Evolutionary conservation across 1,140 invertebrate genomes (phyloP).

Genomic region (Oryctes rhinoceros): DNA sequence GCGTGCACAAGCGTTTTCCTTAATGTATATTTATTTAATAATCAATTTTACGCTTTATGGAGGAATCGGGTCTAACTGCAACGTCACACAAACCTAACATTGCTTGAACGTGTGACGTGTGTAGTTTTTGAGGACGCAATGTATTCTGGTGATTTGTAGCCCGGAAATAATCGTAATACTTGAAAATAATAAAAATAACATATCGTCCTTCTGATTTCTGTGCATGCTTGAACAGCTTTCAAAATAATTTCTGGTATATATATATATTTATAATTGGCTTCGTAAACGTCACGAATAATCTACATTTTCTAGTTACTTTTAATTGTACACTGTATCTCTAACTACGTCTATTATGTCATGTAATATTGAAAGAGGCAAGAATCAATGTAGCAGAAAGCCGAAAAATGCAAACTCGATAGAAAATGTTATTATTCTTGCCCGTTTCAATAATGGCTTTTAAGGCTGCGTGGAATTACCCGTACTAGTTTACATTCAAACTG

Average conservation of each 20-base stretch:
- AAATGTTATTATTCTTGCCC: too few species aligned
- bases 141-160: constrained; percentile 15
- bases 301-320: too few species aligned
- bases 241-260: neutral
- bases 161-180: neutral
- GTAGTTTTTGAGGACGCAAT: constrained; percentile 25
- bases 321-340: too few species aligned
- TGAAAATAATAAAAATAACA: neutral
- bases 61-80: constrained; percentile 43
- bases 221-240: constrained; percentile 20
- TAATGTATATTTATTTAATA: constrained; percentile 7
- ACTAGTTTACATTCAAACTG: too few species aligned
- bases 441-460: too few species aligned
- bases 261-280: neutral
- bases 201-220: constrained; percentile 23
- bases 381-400: too few species aligned
- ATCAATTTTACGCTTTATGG: constrained; percentile 7
- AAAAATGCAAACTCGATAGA: too few species aligned
- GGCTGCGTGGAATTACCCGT: too few species aligned
- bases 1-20: neutral
- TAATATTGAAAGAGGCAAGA: too few species aligned
- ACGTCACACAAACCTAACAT: constrained; percentile 35
- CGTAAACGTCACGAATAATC: too few species aligned
- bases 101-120: constrained; percentile 37
- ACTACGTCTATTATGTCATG: too few species aligned